Conservation (phyloP, 2,113 vertebrate genomes). For the Calidris pugnax region DNA sequence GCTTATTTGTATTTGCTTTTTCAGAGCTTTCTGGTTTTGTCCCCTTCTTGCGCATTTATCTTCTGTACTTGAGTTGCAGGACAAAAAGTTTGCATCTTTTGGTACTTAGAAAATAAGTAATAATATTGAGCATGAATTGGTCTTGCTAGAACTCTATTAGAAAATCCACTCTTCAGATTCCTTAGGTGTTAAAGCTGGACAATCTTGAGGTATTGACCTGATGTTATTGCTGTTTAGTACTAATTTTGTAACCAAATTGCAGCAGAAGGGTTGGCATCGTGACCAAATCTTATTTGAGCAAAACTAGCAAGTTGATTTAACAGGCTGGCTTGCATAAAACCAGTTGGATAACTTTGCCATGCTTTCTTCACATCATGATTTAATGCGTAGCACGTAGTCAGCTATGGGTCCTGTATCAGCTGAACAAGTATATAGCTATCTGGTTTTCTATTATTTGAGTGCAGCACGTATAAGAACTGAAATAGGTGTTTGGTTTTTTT, state of each 20-base stretch:
- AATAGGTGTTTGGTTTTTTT: neutral
- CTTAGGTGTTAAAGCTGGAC: neutral
- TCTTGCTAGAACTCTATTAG: neutral
- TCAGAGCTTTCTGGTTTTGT: neutral
- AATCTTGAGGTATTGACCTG: neutral
- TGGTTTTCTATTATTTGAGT: neutral
- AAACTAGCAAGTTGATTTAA: neutral
- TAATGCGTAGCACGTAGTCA: neutral
- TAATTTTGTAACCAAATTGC: neutral
- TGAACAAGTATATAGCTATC: neutral
- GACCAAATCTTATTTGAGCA: neutral
- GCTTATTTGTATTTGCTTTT: neutral
- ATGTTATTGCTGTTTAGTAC: neutral
- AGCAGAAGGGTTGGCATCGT: neutral
- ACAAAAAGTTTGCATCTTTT: neutral
- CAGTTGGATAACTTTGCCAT: neutral
- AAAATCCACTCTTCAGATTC: neutral
- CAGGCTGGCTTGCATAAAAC: neutral
- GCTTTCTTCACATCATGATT: neutral
- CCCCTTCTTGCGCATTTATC: neutral
- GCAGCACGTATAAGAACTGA: too few relatives aligned
- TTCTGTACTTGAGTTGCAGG: neutral
- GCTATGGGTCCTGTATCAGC: neutral
- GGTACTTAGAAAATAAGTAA: neutral
- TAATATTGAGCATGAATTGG: neutral